Percentiles rank a stretch among this genome's conserved stretches.
These are phyloP conservation scores for Brachyrhaphis roseni DNA, from an alignment of 2,797 vertebrate genomes.

Conservation along the genomic window DNA sequence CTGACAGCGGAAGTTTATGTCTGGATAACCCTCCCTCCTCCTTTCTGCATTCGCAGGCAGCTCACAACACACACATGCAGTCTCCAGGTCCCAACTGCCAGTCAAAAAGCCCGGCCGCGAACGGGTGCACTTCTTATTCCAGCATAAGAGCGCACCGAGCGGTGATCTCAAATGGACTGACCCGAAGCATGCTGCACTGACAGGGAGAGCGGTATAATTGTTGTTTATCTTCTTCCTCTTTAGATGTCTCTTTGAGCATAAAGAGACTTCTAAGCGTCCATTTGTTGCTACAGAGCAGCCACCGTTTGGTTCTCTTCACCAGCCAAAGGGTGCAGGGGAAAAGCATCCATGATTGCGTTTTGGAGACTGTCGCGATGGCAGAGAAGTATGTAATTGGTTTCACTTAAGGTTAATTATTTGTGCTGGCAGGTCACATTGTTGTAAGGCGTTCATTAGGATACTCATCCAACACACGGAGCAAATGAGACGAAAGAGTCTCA, in stretches of 20 bases:
- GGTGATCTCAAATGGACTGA: slow-evolving; percentile 84
- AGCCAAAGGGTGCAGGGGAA: slow-evolving; percentile 71
- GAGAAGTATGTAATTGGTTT: slow-evolving; percentile 85
- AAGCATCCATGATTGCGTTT: slow-evolving; percentile 78
- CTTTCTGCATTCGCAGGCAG: slow-evolving; percentile 70
- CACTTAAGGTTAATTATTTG: slow-evolving; percentile 87
- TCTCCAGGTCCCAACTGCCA: slow-evolving; percentile 87
- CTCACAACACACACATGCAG: slow-evolving; percentile 77
- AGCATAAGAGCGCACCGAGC: slow-evolving; percentile 77
- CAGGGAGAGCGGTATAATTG: slow-evolving; percentile 79
- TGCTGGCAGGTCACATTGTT: slow-evolving; percentile 84
- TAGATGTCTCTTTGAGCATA: slow-evolving; percentile 75
- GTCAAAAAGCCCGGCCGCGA: slow-evolving; percentile 80
- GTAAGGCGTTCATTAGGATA: slow-evolving; percentile 86
- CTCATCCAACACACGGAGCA: slow-evolving; percentile 83
- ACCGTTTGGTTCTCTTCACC: slow-evolving; percentile 76
- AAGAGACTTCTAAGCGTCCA: slow-evolving; percentile 78
- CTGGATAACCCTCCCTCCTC: slow-evolving; percentile 68
- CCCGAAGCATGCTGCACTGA: slow-evolving; percentile 76
- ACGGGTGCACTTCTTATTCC: slow-evolving; percentile 82
- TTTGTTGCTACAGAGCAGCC: slow-evolving; percentile 76
- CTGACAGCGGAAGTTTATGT: slow-evolving; percentile 87
- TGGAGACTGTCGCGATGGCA: slow-evolving; percentile 67
- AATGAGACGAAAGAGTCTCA: slow-evolving; percentile 78
- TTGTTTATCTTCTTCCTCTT: slow-evolving; percentile 80